These are phyloP conservation scores for Cynaeus angustus DNA, from an alignment of 2,888 invertebrate species.

Conservation along the genomic window DNA sequence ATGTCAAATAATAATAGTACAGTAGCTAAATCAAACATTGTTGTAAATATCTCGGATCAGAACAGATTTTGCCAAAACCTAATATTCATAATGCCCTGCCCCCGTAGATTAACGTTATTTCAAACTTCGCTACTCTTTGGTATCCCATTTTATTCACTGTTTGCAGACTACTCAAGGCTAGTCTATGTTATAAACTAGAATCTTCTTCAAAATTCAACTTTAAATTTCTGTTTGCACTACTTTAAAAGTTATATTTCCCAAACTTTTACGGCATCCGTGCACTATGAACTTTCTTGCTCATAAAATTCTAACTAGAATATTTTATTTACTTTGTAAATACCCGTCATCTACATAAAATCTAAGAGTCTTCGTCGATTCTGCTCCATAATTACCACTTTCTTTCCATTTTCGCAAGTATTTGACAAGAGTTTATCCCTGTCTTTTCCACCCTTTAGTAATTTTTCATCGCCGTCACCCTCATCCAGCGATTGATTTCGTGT, in stretches of 20 bases:
- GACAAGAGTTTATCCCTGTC: background rate
- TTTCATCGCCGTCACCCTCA: background rate
- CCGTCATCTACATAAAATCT: background rate
- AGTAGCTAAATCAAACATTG: too few relatives aligned
- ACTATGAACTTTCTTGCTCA: background rate
- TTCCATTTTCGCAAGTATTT: background rate
- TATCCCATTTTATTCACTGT: conserved; percentile 7
- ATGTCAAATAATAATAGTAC: too few relatives aligned
- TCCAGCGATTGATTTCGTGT: conserved; percentile 33
- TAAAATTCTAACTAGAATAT: conserved; percentile 8
- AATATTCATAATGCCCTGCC: background rate
- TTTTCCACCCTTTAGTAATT: conserved; percentile 8
- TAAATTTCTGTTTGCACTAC: background rate
- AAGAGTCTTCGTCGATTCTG: background rate
- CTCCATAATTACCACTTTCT: background rate
- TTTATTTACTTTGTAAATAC: background rate
- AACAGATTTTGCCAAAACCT: background rate
- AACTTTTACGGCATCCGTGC: conserved; percentile 6
- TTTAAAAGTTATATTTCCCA: conserved; percentile 6
- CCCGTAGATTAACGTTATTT: background rate
- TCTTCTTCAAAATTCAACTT: background rate
- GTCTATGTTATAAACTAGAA: background rate
- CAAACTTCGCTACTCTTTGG: background rate
- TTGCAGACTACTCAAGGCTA: background rate
- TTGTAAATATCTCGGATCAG: background rate